Conservation (phyloP, 30 jellyfish, hydroid and myxozoan genomes). For the Hydra vulgaris region DNA sequence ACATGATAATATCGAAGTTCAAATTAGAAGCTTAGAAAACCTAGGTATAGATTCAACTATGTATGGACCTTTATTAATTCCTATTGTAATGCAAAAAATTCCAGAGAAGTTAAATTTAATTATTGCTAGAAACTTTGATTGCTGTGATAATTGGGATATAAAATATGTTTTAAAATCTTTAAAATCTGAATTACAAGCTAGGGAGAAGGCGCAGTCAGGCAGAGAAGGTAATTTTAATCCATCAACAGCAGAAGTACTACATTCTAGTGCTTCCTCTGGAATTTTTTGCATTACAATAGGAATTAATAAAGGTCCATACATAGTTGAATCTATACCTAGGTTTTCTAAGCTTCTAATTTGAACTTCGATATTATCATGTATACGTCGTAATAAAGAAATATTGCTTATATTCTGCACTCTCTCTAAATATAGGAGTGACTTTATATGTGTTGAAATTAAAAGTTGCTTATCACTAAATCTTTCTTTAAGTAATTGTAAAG, state of each 20-base stretch:
- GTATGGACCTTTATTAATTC: no score
- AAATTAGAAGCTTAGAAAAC: no score
- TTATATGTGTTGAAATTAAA: constrained; percentile 43
- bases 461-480: constrained; percentile 35
- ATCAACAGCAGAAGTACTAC: no score
- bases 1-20: no score
- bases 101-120: no score
- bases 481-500: constrained; percentile 16
- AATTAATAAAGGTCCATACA: constrained; percentile 34
- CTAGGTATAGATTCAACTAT: no score
- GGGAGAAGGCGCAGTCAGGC: no score
- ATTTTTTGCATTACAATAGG: constrained; percentile 40
- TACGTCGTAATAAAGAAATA: constrained; percentile 2
- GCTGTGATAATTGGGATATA: no score
- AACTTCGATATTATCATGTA: constrained; percentile 28
- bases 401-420: constrained; percentile 14
- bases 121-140: no score
- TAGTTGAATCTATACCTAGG: constrained; percentile 32
- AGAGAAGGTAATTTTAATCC: constrained; percentile 9
- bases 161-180: no score
- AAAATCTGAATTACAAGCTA: no score
- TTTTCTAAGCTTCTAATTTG: constrained; percentile 38
- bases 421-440: constrained; percentile 29
- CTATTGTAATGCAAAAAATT: no score
- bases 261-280: constrained; percentile 52